These are phyloP conservation scores for Corvus moneduloides DNA, from an alignment of 2,113 vertebrate species.

Conservation along the genomic window DNA sequence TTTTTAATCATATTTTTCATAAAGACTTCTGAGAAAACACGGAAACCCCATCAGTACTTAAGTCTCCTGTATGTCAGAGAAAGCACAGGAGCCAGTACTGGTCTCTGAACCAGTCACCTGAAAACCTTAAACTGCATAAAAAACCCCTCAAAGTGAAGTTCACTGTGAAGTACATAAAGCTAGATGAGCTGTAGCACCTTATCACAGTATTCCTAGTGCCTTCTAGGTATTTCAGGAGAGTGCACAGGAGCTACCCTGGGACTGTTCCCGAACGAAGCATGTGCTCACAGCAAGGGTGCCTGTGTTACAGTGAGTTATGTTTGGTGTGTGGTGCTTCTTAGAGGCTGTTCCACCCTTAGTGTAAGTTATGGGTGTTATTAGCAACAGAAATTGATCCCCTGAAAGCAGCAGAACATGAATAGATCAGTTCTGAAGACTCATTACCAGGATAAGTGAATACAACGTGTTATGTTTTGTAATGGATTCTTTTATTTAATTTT, in stretches of 20 bases:
- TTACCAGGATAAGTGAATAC: not conserved
- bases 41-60: not conserved
- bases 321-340: not conserved
- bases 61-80: not conserved
- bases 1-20: not conserved
- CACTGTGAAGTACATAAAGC: not conserved
- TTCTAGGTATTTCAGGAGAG: not conserved
- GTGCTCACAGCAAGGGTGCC: not conserved
- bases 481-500: constrained; percentile 25
- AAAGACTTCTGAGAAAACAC: not conserved
- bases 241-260: not conserved
- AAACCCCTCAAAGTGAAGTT: not conserved
- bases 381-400: not conserved
- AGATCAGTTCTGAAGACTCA: not conserved
- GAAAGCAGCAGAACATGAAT: not conserved
- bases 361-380: not conserved
- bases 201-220: not conserved
- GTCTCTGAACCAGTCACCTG: not conserved
- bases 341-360: not conserved
- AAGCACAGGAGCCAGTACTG: not conserved
- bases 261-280: not conserved
- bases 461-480: not conserved
- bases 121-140: not conserved
- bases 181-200: not conserved
- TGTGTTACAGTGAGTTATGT: not conserved